phyloP scores from a whole-genome alignment of 2,888 invertebrate genomes.

The Lobophora halterata region DNA sequence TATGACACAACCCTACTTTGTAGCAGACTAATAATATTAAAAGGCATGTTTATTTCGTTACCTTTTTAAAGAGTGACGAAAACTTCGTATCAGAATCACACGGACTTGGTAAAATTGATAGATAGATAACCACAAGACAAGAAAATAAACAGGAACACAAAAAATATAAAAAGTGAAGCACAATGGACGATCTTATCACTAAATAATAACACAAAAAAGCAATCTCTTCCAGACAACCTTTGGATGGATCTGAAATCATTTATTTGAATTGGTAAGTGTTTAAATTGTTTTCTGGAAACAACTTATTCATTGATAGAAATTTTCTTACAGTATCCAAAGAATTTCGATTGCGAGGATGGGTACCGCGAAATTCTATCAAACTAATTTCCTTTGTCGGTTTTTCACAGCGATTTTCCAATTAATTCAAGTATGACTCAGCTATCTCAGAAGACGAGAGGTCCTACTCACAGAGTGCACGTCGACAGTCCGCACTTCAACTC shows the following conservation, averaged over 20 bases:
- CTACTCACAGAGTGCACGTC: constrained; percentile 11
- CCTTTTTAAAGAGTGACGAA: no score
- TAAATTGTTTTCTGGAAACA: constrained; percentile 2
- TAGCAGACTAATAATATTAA: no score
- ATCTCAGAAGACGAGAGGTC: constrained; percentile 9
- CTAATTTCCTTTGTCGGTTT: constrained; percentile 26
- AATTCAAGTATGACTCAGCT: constrained; percentile 22
- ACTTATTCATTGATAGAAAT: constrained; percentile 3
- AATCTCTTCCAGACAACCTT: no score
- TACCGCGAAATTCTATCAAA: constrained; percentile 17
- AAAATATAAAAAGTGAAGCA: no score
- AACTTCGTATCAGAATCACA: no score
- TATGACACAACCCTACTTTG: constrained; percentile 13
- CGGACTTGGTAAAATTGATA: no score
- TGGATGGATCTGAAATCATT: no score
- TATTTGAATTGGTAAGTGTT: background rate
- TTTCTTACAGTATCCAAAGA: constrained; percentile 9
- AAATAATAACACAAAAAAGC: no score
- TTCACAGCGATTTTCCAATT: constrained; percentile 29
- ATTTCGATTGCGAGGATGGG: constrained; percentile 6
- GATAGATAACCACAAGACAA: no score
- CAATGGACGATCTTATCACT: no score
- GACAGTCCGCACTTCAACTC: constrained; percentile 41
- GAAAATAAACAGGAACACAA: no score
- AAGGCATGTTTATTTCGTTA: no score